Percentiles rank a stretch among this genome's conserved stretches.
phyloP scores from a whole-genome alignment of 2,797 vertebrate species.

The Xiphorhynchus erythropygius region DNA sequence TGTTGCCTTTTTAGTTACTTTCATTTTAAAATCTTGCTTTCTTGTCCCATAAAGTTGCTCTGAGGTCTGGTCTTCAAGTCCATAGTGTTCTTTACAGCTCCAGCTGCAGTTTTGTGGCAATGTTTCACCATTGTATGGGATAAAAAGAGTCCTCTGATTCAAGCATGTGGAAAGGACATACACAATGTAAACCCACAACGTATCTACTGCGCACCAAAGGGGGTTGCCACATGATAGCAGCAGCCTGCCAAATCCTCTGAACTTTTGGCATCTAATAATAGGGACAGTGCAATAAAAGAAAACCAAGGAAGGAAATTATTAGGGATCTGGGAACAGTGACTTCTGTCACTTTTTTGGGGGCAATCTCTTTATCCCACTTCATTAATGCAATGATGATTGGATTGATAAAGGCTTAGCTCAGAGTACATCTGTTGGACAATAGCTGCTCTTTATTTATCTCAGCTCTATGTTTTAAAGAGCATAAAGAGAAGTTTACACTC shows the following conservation, averaged over 20 bases:
- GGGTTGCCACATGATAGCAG: conserved; percentile 54
- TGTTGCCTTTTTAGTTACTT: not conserved
- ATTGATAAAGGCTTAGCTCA: conserved; percentile 22
- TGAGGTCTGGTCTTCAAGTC: not conserved
- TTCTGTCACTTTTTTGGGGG: conserved; percentile 3
- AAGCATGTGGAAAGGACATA: conserved; percentile 56
- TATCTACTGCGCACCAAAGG: not conserved
- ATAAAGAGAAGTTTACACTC: conserved; percentile 24
- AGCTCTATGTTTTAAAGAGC: not conserved
- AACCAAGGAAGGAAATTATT: conserved; percentile 55
- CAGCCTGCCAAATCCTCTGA: conserved; percentile 58
- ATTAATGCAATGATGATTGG: conserved; percentile 10
- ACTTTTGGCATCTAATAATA: conserved; percentile 53
- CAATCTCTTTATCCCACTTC: conserved; percentile 19
- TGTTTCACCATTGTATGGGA: not conserved
- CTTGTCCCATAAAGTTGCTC: not conserved
- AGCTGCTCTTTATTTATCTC: conserved; percentile 32
- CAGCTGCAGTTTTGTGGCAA: conserved; percentile 27
- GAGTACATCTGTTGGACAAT: conserved; percentile 34
- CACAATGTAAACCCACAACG: conserved; percentile 47
- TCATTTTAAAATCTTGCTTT: not conserved
- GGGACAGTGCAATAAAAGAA: not conserved
- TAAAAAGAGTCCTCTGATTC: conserved; percentile 10
- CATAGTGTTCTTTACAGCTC: not conserved
- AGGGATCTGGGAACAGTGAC: conserved; percentile 31